These are phyloP conservation scores for Aquatica leii DNA, from an alignment of 2,888 invertebrate species.

Conservation along the genomic window DNA sequence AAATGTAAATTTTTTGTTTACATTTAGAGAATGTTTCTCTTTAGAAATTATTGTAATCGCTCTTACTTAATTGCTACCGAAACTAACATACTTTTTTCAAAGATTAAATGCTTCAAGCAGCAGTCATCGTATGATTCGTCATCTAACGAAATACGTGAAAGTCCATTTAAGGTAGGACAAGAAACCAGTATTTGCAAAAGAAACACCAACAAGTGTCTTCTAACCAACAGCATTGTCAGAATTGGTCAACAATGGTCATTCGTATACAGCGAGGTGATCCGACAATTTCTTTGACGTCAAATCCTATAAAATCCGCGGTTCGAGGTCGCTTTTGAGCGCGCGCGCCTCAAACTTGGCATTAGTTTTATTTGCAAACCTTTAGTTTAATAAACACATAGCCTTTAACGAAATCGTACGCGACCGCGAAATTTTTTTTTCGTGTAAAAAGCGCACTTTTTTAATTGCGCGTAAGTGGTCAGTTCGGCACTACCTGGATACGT, in stretches of 20 bases:
- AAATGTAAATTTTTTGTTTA: no score
- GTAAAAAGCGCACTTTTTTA: not conserved
- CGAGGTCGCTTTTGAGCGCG: slow-evolving; percentile 38
- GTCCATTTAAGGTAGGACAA: slow-evolving; percentile 12
- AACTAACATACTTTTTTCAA: not conserved
- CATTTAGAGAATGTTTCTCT: no score
- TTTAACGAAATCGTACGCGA: not conserved
- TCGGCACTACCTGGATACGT: no score
- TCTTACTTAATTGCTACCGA: no score
- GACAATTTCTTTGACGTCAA: slow-evolving; percentile 32
- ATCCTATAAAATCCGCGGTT: slow-evolving; percentile 34
- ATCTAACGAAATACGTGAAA: slow-evolving; percentile 12
- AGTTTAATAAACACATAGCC: slow-evolving; percentile 9
- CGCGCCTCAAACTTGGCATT: slow-evolving; percentile 33
- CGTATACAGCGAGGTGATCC: slow-evolving; percentile 20
- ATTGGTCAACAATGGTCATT: slow-evolving; percentile 27
- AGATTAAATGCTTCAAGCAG: not conserved
- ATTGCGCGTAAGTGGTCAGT: not conserved
- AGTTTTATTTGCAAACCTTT: slow-evolving; percentile 34
- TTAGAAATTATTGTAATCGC: no score
- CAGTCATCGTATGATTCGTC: slow-evolving; percentile 1
- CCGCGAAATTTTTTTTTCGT: no score
- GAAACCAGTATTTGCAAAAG: slow-evolving; percentile 16
- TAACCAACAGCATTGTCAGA: slow-evolving; percentile 14
- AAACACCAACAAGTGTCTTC: slow-evolving; percentile 9